These are phyloP conservation scores for Orthosia gothica DNA, from an alignment of 2,888 invertebrate genomes.

Conservation along the genomic window DNA sequence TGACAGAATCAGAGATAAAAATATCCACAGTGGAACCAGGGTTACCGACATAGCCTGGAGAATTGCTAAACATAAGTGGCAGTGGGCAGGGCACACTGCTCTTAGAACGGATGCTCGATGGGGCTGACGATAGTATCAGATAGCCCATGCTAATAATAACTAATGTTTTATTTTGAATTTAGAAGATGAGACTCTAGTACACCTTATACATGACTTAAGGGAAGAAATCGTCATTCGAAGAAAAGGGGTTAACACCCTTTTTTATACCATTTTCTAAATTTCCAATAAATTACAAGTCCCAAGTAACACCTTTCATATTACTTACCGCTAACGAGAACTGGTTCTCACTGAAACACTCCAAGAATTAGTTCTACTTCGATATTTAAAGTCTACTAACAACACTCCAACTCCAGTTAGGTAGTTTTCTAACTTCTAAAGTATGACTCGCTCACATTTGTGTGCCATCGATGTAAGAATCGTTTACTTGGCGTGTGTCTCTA, in stretches of 20 bases:
- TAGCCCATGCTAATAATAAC: too few species aligned
- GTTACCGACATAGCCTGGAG: too few species aligned
- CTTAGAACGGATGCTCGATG: too few species aligned
- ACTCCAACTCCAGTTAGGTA: conserved; percentile 59
- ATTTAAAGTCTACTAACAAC: conserved; percentile 61
- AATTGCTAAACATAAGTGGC: too few species aligned
- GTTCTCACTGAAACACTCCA: conserved; percentile 41
- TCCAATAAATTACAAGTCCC: conserved; percentile 26
- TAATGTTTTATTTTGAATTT: too few species aligned
- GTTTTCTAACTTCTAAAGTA: conserved; percentile 64
- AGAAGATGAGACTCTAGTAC: too few species aligned
- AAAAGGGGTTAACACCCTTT: background rate
- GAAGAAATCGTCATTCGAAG: background rate
- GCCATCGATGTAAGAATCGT: conserved; percentile 42
- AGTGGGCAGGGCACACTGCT: too few species aligned
- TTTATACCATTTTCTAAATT: background rate
- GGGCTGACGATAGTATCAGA: too few species aligned
- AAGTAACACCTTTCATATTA: conserved; percentile 40
- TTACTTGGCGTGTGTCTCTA: too few species aligned
- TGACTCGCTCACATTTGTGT: conserved; percentile 49
- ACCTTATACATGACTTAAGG: background rate
- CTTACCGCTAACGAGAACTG: conserved; percentile 28
- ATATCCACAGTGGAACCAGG: too few species aligned
- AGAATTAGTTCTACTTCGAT: conserved; percentile 58
- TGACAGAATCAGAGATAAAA: too few species aligned